Percentiles rank a stretch among this genome's conserved stretches.
Evolutionary conservation across 2,797 vertebrate species (phyloP).

Genomic region (Typhlichthys eigenmanni): DNA sequence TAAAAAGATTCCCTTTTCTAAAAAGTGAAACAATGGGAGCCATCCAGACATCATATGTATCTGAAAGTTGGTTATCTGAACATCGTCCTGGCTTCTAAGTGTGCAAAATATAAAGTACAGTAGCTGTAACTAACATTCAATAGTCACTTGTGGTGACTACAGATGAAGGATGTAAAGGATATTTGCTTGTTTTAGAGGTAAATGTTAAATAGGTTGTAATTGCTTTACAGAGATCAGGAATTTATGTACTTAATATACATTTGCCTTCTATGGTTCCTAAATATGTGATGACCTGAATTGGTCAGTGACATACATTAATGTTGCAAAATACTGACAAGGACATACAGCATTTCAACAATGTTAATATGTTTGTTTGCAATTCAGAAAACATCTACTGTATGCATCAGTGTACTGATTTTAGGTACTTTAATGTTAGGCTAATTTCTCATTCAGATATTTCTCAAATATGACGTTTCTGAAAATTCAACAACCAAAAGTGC

Average conservation of each 20-base stretch:
- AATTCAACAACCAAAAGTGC: constrained; percentile 65
- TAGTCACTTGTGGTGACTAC: not conserved
- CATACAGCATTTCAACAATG: not conserved
- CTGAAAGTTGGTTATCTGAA: constrained; percentile 5
- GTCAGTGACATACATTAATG: not conserved
- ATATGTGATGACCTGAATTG: constrained; percentile 14
- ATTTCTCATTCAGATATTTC: constrained; percentile 52
- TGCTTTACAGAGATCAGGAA: too few species aligned
- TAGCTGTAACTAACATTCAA: too few species aligned
- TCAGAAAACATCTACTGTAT: constrained; percentile 25
- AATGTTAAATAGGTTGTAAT: too few species aligned
- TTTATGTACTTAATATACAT: not conserved
- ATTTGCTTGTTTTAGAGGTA: too few species aligned
- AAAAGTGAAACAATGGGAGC: constrained; percentile 8
- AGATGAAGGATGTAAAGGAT: too few species aligned
- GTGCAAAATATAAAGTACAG: too few species aligned
- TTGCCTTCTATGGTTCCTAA: constrained; percentile 1
- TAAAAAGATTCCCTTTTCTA: constrained; percentile 24
- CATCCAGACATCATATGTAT: constrained; percentile 15
- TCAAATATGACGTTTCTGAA: constrained; percentile 50
- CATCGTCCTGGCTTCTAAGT: not conserved
- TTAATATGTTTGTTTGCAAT: constrained; percentile 16
- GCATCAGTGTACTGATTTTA: not conserved
- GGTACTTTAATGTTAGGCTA: constrained; percentile 31
- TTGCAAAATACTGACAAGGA: not conserved